Evolutionary conservation across 1,140 invertebrate species (phyloP).

Genomic region (Euura saliciscinereae): DNA sequence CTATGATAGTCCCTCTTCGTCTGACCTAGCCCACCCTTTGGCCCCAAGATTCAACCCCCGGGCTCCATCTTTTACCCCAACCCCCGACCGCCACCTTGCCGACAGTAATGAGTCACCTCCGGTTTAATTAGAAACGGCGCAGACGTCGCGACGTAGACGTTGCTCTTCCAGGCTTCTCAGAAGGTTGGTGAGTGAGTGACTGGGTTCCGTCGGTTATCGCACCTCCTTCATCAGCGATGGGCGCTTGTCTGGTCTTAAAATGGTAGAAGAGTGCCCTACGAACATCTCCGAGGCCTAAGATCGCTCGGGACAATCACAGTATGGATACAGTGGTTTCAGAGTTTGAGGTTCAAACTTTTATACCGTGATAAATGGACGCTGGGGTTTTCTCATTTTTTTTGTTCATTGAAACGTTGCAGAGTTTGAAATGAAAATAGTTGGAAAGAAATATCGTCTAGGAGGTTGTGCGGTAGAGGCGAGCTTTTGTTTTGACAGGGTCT

Average conservation of each 20-base stretch:
- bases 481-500: not conserved
- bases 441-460: not conserved
- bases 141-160: constrained; percentile 6
- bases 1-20: not conserved
- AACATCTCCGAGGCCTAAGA: too few species aligned
- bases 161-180: not conserved
- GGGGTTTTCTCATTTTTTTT: too few species aligned
- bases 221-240: not conserved
- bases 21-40: not conserved
- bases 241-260: not conserved
- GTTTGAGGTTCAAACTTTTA: too few species aligned
- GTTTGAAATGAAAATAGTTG: constrained; percentile 1
- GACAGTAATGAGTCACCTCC: constrained; percentile 37
- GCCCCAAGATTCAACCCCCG: not conserved
- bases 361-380: too few species aligned
- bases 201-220: not conserved
- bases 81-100: constrained; percentile 18
- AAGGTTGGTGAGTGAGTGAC: not conserved
- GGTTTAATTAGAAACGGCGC: constrained; percentile 32
- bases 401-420: not conserved
- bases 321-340: too few species aligned
- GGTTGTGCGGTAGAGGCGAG: not conserved
- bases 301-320: too few species aligned
- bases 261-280: not conserved
- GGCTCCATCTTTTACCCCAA: constrained; percentile 10